Evolutionary conservation across 2,797 vertebrate genomes (phyloP), one percentile per base, ranked within the genome.

Genomic region (Anolis apletophallus): DNA sequence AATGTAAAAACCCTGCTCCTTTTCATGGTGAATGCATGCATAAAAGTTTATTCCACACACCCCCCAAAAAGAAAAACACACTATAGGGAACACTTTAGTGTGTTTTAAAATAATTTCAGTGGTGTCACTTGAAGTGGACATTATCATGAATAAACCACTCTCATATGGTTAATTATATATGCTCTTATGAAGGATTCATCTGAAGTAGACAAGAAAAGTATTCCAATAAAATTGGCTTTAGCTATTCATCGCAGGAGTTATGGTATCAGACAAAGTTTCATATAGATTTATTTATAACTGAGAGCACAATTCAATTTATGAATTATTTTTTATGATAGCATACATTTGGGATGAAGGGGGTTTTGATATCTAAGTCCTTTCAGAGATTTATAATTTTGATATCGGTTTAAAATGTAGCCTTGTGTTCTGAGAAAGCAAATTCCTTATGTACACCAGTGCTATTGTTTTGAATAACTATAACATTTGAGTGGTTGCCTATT

Each of bases 41-140:
- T 64, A 55, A 78, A 85, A 55, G 52, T 92, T 94, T 90, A 61
- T 88, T 57, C 46, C 69, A 19, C 11, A 50, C 5, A 11, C 61
- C 7, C 59, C 23, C 46, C 46, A 46, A 46, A 46, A 40, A 40
- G 40, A 46, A 11, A 64, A 29, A 21, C 34, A 54, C 40, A 23
- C 52, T 85, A 17, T 36, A 83, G 34, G 72, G 36, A 34, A 17
- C 75, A 75, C 34, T 32, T 57, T 5, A 16, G 12, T 68, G 34
- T 55, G 64, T 68, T 29, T 84, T 46, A 67, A 55, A 85, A 55
- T 69, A 71, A 75, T 50, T 74, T 57, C 57, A 50, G 0, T 64
- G 29, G 16, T 64, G 29, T 69, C 52, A 4, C 36, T 57, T 59
- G 16, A 84, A 59, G 59, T 59, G 68, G 80, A 50, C 68, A 46